Evolutionary conservation across 35 echinoderm and acorn worm species (phyloP).

Genomic region (Patiria miniata): DNA sequence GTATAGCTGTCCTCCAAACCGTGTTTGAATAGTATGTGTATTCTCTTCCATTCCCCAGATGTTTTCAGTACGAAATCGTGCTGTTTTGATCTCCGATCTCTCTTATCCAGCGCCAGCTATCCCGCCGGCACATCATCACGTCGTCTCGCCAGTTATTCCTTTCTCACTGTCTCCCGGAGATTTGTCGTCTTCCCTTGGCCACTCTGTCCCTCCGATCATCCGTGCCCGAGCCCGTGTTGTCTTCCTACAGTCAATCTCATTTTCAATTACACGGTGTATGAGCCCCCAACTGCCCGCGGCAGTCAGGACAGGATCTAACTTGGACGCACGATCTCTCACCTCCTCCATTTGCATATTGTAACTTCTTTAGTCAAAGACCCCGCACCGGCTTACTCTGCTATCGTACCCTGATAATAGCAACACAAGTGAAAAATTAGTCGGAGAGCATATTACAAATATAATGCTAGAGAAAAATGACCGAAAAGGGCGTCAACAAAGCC

Average conservation of each 20-base stretch:
- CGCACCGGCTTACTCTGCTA: no score
- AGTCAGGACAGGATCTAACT: not conserved
- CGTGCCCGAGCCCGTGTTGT: not conserved
- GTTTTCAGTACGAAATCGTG: no score
- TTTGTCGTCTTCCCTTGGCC: not conserved
- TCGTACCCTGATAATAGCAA: no score
- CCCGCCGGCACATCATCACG: not conserved
- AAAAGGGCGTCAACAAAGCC: not conserved
- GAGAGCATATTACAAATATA: no score
- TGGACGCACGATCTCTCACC: not conserved
- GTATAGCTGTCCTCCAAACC: no score
- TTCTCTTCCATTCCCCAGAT: no score
- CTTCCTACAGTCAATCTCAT: not conserved
- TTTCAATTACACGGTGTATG: slow-evolving; percentile 19
- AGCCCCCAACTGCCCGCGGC: slow-evolving; percentile 3
- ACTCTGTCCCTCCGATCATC: not conserved
- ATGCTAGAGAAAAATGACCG: not conserved
- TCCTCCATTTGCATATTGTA: no score
- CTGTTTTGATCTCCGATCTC: no score
- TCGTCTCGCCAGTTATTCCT: not conserved
- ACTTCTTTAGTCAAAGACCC: no score
- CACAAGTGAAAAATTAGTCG: no score
- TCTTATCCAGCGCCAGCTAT: not conserved
- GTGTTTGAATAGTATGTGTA: no score
- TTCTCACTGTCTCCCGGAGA: no score